Conservation (phyloP, 2,113 vertebrate species). For the Todiramphus chloris region DNA sequence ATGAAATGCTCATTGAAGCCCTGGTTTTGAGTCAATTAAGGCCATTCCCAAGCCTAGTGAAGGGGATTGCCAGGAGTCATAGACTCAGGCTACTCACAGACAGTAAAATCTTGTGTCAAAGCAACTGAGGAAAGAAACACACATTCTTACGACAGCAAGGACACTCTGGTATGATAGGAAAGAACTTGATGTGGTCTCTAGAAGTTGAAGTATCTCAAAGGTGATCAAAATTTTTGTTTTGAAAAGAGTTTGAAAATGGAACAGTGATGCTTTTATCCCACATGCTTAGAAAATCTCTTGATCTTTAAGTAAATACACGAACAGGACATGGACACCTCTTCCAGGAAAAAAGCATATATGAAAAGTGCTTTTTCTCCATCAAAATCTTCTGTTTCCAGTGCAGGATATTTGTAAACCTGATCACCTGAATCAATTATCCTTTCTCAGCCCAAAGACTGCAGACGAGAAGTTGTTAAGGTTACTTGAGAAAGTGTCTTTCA, state of each 20-base stretch:
- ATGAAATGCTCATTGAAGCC: background rate
- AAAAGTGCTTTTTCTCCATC: background rate
- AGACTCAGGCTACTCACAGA: background rate
- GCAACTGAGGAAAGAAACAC: background rate
- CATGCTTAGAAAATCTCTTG: background rate
- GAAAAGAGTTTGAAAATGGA: background rate
- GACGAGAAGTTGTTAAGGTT: background rate
- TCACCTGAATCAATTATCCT: background rate
- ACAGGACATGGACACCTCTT: background rate
- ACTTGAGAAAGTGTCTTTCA: background rate
- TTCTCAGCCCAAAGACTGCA: background rate
- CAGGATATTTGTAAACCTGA: background rate
- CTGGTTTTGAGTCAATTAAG: background rate
- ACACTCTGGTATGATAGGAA: background rate
- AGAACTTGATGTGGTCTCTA: background rate
- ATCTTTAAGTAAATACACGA: background rate
- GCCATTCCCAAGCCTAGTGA: background rate
- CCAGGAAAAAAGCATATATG: background rate
- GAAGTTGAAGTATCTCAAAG: background rate
- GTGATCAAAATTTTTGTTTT: background rate
- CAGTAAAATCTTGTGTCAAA: background rate
- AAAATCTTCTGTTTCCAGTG: background rate
- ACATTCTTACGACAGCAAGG: background rate
- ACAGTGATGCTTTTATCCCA: background rate
- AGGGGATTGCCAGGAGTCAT: background rate